Conservation (phyloP, 2,888 invertebrate species). For the Thymelicus lineola region DNA sequence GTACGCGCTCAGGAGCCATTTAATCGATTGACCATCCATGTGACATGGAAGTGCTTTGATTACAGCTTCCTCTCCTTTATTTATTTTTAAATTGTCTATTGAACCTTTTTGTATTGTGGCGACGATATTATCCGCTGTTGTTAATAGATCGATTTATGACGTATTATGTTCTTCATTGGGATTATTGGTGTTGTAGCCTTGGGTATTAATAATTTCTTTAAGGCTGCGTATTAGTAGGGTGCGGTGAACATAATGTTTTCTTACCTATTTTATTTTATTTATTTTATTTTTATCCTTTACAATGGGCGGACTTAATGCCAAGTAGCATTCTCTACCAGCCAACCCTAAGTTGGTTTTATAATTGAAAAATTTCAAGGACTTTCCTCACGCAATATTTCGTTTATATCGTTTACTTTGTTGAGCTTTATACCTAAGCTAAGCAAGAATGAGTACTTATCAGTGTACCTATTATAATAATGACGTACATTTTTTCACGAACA, state of each 20-base stretch:
- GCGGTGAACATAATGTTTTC: neutral
- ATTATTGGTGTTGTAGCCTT: neutral
- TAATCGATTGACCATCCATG: slow-evolving; percentile 77
- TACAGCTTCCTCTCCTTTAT: slow-evolving; percentile 76
- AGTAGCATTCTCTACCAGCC: no score
- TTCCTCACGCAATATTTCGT: neutral
- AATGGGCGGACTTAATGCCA: no score
- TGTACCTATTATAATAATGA: no score
- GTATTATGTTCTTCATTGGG: slow-evolving; percentile 6
- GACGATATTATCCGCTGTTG: slow-evolving; percentile 51
- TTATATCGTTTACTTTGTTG: neutral
- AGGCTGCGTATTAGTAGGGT: no score
- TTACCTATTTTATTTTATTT: no score
- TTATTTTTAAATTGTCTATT: slow-evolving; percentile 71
- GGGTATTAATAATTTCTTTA: no score
- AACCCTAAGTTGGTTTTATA: no score
- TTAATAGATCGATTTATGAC: slow-evolving; percentile 54
- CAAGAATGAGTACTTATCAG: neutral
- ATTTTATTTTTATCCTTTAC: no score
- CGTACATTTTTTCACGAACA: no score
- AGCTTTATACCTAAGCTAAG: neutral
- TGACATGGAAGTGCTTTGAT: slow-evolving; percentile 75
- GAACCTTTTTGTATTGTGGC: slow-evolving; percentile 54
- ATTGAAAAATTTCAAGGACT: neutral
- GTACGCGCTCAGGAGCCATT: slow-evolving; percentile 59